These are phyloP conservation scores for Lamprotornis superbus DNA, from an alignment of 2,113 vertebrate genomes.

Conservation along the genomic window DNA sequence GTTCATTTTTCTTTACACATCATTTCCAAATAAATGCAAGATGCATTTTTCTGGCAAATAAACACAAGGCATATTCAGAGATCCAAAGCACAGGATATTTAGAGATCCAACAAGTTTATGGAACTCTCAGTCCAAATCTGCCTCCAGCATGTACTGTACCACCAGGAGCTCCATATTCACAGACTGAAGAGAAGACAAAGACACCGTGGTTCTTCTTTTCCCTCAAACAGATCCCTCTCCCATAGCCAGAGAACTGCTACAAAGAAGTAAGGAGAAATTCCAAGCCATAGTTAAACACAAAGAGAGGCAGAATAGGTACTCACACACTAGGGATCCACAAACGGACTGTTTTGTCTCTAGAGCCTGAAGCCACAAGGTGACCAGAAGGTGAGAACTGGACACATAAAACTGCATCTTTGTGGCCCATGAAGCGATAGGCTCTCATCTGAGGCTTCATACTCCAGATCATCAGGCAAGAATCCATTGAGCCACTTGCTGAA, in stretches of 20 bases:
- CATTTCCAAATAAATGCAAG: neutral
- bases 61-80: neutral
- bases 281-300: neutral
- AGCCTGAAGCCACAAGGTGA: constrained; percentile 90
- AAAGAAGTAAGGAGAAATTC: neutral
- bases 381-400: constrained; percentile 96
- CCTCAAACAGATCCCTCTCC: neutral
- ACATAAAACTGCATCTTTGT: constrained; percentile 87
- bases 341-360: constrained; percentile 94
- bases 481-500: constrained; percentile 91
- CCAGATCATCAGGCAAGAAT: constrained; percentile 94
- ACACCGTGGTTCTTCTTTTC: neutral
- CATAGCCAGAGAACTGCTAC: neutral
- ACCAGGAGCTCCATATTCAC: neutral
- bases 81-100: neutral
- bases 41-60: neutral
- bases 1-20: neutral
- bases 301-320: constrained; percentile 40
- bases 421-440: constrained; percentile 90
- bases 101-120: neutral
- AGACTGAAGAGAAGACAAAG: neutral
- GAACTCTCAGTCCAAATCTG: neutral
- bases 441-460: constrained; percentile 91
- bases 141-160: neutral
- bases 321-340: constrained; percentile 94